phyloP scores from a whole-genome alignment of 92 coral and sea anemone species.

The Paramuricea clavata region DNA sequence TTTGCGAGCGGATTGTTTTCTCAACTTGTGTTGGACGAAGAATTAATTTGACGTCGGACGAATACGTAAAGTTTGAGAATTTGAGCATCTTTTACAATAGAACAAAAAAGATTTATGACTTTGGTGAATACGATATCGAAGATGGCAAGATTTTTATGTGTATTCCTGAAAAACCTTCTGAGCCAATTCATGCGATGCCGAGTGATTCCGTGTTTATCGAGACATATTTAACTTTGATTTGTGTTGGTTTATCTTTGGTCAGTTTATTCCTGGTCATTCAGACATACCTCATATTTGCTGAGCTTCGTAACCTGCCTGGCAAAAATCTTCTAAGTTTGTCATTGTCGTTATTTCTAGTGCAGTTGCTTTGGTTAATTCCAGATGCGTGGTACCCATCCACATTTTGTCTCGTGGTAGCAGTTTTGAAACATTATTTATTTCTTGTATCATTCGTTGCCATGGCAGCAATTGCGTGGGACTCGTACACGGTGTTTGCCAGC shows the following conservation, averaged over 20 bases:
- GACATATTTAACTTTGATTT: constrained; percentile 2
- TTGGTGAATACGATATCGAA: neutral
- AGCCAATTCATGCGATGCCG: neutral
- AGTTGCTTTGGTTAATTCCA: constrained; percentile 1
- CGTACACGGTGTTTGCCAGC: neutral
- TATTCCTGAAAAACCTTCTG: neutral
- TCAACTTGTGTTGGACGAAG: neutral
- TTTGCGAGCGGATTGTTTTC: constrained; percentile 4
- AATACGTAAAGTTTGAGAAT: neutral
- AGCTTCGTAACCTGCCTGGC: constrained; percentile 30
- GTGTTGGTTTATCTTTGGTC: neutral
- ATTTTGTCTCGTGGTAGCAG: neutral
- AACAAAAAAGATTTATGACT: neutral
- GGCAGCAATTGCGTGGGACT: constrained; percentile 15
- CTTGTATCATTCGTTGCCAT: constrained; percentile 46
- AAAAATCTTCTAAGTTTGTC: constrained; percentile 30
- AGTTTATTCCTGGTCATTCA: constrained; percentile 17
- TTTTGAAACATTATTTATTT: neutral
- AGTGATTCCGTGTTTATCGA: neutral
- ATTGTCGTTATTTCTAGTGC: neutral
- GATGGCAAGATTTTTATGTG: neutral
- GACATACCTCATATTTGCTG: constrained; percentile 16
- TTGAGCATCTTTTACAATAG: neutral
- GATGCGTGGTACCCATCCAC: neutral
- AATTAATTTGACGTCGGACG: neutral